Evolutionary conservation across 2,797 vertebrate species (phyloP).

Genomic region (Potorous gilbertii): DNA sequence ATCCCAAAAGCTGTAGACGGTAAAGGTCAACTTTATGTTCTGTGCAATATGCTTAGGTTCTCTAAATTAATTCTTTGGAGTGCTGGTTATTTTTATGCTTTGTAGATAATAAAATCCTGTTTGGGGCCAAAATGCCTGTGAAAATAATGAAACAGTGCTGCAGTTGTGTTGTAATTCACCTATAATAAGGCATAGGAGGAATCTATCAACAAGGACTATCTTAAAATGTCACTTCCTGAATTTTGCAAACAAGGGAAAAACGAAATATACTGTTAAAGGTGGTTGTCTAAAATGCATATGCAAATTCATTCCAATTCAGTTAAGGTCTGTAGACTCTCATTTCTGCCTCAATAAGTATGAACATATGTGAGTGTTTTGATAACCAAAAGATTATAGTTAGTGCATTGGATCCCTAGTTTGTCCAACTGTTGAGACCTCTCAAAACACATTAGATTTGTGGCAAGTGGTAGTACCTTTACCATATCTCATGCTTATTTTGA

Average conservation of each 20-base stretch:
- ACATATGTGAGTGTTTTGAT: conserved; percentile 79
- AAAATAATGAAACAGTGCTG: conserved; percentile 76
- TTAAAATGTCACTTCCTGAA: conserved; percentile 65
- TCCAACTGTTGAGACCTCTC: conserved; percentile 60
- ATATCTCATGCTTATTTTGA: conserved; percentile 53
- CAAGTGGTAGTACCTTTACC: conserved; percentile 46
- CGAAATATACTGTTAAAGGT: conserved; percentile 68
- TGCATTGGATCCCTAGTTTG: conserved; percentile 64
- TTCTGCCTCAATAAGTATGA: conserved; percentile 79
- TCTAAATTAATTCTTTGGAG: conserved; percentile 87
- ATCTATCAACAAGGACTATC: conserved; percentile 57
- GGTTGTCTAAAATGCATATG: conserved; percentile 73
- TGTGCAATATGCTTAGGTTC: conserved; percentile 89
- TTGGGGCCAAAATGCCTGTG: conserved; percentile 80
- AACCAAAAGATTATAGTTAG: conserved; percentile 74
- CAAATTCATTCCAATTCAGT: conserved; percentile 72
- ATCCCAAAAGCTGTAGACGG: conserved; percentile 84
- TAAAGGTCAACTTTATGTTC: conserved; percentile 91
- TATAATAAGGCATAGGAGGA: conserved; percentile 73
- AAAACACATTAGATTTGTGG: conserved; percentile 63
- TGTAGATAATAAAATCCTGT: conserved; percentile 83
- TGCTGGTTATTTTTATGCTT: conserved; percentile 82
- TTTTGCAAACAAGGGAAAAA: conserved; percentile 74
- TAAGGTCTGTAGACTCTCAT: conserved; percentile 74
- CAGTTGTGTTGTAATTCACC: conserved; percentile 76